Base-by-base conservation (phyloP, 2,888 invertebrate genomes). In the Eupithecia subfuscata region DNA sequence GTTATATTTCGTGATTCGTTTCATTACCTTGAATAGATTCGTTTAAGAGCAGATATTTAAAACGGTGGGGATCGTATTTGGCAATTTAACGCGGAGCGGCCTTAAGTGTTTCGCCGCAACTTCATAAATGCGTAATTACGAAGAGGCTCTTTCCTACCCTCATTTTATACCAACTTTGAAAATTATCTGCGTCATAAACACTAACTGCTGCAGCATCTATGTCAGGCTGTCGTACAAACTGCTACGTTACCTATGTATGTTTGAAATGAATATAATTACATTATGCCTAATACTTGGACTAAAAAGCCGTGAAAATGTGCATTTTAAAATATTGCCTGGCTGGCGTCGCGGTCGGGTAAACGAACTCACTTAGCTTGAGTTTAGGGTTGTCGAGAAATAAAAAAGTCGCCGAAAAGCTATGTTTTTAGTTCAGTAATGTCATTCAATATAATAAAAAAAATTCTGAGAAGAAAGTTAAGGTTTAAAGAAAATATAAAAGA, bases 211-310 rank as follows among this genome's bases (percentile, higher is more conserved):
- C 48, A n/a, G n/a, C 14, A 30, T 65, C 65, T 65, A 30, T 71
- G 12, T 30, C 34, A 34, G 18, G 43, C 30, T 45, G 18, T 34
- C 52, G n/a, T 52, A 52, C 34, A n/a, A 71, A 65, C 71, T 65
- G 25, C n/a, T 16, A 30, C n/a, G 11, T 45, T 12, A 14, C 11
- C 45, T 64, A n/a, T 64, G 40, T 22, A 16, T 34, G 34, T 64
- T 64, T 34, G 18, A 64, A 64, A 18, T 34, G 34, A 64, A 67
- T 67, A n/a, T 67, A 67, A 81, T 78, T 77, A 77, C 70, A 78
- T 69, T 71, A 76, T 71, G 75, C 71, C 78, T 81, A 80, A 83
- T 82, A 72, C 70, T 78, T 77, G 73, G 72, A 79, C 78, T 78
- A 79, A 82, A 79, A 78, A 37, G 65, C 65, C 74, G 69, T 75